These are phyloP conservation scores for Eupeodes luniger DNA, from an alignment of 2,888 invertebrate genomes.

Conservation along the genomic window DNA sequence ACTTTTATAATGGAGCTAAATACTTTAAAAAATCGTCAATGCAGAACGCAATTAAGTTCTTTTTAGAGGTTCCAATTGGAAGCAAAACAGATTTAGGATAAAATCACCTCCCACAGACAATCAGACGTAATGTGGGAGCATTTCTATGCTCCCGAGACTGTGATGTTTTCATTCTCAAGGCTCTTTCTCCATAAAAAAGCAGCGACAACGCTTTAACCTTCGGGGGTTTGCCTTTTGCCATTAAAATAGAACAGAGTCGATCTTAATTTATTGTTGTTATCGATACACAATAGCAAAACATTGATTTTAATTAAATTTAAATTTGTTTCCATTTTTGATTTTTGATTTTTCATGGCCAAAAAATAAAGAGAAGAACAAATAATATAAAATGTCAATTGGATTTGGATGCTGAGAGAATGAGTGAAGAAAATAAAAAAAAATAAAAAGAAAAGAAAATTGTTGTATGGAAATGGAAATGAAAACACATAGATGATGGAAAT, in stretches of 20 bases:
- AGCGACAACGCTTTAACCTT: slow-evolving; percentile 27
- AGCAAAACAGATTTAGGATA: not conserved
- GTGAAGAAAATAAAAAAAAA: slow-evolving; percentile 37
- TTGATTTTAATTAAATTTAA: not conserved
- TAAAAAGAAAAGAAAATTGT: not conserved
- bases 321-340: not conserved
- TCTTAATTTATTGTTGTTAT: slow-evolving; percentile 2
- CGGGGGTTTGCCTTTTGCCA: not conserved
- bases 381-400: slow-evolving; percentile 3
- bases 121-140: no score
- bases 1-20: slow-evolving; percentile 30
- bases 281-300: slow-evolving; percentile 5
- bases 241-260: not conserved
- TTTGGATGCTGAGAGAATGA: slow-evolving; percentile 27
- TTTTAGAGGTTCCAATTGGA: not conserved
- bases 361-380: not conserved
- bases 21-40: slow-evolving; percentile 10
- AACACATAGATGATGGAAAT: not conserved
- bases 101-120: not conserved
- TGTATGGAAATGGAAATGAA: slow-evolving; percentile 6
- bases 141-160: not conserved
- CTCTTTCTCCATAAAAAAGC: slow-evolving; percentile 6
- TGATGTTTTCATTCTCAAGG: slow-evolving; percentile 10
- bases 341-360: slow-evolving; percentile 42
- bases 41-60: slow-evolving; percentile 35